Evolutionary conservation across 1,140 invertebrate genomes (phyloP).

Genomic region (Triops longicaudatus): DNA sequence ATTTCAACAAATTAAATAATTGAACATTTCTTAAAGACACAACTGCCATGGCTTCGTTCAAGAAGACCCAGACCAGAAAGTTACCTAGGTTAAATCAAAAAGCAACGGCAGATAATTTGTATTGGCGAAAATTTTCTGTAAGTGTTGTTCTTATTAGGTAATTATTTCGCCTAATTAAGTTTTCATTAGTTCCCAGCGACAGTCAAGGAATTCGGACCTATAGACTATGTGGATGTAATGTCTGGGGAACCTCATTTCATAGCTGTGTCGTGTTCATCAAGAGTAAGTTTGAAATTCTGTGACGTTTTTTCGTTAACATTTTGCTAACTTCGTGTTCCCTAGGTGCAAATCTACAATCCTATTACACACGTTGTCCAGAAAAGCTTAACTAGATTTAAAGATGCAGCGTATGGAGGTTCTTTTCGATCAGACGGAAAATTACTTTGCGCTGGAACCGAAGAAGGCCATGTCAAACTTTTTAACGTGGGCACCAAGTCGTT

Average conservation of each 20-base stretch:
- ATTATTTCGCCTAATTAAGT: slow-evolving; percentile 28
- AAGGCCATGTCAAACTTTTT: slow-evolving; percentile 77
- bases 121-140: slow-evolving; percentile 78
- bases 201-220: slow-evolving; percentile 83
- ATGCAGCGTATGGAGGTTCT: slow-evolving; percentile 73
- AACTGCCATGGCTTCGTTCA: slow-evolving; percentile 49
- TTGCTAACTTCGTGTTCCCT: slow-evolving; percentile 27
- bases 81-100: slow-evolving; percentile 56
- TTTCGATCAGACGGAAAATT: slow-evolving; percentile 79
- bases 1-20: neutral
- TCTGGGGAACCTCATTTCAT: slow-evolving; percentile 77
- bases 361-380: slow-evolving; percentile 73
- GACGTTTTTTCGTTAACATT: neutral
- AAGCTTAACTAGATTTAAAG: slow-evolving; percentile 75
- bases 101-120: slow-evolving; percentile 62
- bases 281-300: slow-evolving; percentile 46
- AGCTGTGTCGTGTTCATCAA: slow-evolving; percentile 79
- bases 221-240: slow-evolving; percentile 85
- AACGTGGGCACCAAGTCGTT: slow-evolving; percentile 70
- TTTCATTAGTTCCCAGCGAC: slow-evolving; percentile 66
- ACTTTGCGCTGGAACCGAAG: slow-evolving; percentile 77
- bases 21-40: slow-evolving; percentile 30
- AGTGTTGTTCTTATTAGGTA: slow-evolving; percentile 36
- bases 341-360: slow-evolving; percentile 80
- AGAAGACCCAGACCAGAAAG: slow-evolving; percentile 62